phyloP scores from a whole-genome alignment of 1,140 invertebrate genomes.

The Zaprionus davidi region DNA sequence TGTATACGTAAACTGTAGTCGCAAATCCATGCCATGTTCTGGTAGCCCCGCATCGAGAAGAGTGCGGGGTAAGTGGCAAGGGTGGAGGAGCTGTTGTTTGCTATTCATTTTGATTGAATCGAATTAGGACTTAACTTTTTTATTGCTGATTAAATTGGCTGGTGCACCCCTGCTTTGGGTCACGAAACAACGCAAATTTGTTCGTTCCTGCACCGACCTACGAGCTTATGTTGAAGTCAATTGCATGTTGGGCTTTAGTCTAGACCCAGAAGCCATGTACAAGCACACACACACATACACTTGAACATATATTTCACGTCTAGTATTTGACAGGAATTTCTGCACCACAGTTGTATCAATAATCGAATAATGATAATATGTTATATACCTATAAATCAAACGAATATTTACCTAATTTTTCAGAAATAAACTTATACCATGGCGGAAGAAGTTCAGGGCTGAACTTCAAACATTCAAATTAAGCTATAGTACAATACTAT shows the following conservation, averaged over 20 bases:
- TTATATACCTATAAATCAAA: slow-evolving; percentile 5
- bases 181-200: slow-evolving; percentile 55
- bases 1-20: slow-evolving; percentile 30
- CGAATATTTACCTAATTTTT: slow-evolving; percentile 13
- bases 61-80: slow-evolving; percentile 7
- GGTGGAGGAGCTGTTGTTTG: slow-evolving; percentile 53
- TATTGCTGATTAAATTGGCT: slow-evolving; percentile 81
- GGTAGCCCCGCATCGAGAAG: not conserved
- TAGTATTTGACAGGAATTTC: not conserved
- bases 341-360: not conserved
- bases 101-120: slow-evolving; percentile 82
- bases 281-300: not conserved
- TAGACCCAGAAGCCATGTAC: not conserved
- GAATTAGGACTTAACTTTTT: slow-evolving; percentile 82
- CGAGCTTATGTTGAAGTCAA: slow-evolving; percentile 12
- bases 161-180: slow-evolving; percentile 66
- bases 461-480: too few species aligned
- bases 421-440: not conserved
- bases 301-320: not conserved
- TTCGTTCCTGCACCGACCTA: slow-evolving; percentile 14
- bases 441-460: not conserved
- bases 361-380: not conserved
- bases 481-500: too few species aligned
- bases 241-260: slow-evolving; percentile 30
- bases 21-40: slow-evolving; percentile 3